Evolutionary conservation across 1,140 invertebrate species (phyloP), one percentile per base, ranked within the genome.

Genomic region (Manduca sexta): DNA sequence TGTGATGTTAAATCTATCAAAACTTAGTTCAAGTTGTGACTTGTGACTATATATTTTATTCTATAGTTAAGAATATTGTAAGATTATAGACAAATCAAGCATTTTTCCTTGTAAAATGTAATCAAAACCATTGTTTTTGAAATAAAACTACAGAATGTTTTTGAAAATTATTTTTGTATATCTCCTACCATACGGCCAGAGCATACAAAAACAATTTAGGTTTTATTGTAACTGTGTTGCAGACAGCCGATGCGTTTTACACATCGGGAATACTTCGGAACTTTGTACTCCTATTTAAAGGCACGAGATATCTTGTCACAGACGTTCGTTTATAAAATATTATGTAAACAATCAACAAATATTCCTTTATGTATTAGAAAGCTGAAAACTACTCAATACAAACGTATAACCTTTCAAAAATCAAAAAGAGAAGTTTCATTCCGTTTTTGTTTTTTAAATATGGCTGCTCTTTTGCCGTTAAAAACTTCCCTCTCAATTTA

Each of bases 151-250:
- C 21, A 38, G 4, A 45, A 43, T 40, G 41, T 47, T 53, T 55
- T 54, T 52, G 52, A 59, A 58, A 61, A 51, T 54, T 43, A 52
- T 60, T 59, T 64, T 45, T 68, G 54, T 62, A 71, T 64, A 62
- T 49, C 44, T 53, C 48, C 42, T 31, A 55, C 29, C 39, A 47
- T 54, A 57, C 37, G 51, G 54, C 5, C 1, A 16, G 45, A 41
- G 49, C 48, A 60, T 64, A 64, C 48, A 60, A 60, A 65, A 64
- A 64, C 43, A 47, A 55, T 40, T 47, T 49, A 29, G 14, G 11
- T 26, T 45, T 48, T 48, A 47, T 46, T 30, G n/a, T 49, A 49
- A 49, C 17, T n/a, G 12, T 11, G 37, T 44, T n/a, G 12, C n/a
- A 31, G 37, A 35, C 43, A 52, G 49, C 35, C 51, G 49, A 50